Evolutionary conservation across 2,888 invertebrate species (phyloP).

Genomic region (Dynastes hyllus): DNA sequence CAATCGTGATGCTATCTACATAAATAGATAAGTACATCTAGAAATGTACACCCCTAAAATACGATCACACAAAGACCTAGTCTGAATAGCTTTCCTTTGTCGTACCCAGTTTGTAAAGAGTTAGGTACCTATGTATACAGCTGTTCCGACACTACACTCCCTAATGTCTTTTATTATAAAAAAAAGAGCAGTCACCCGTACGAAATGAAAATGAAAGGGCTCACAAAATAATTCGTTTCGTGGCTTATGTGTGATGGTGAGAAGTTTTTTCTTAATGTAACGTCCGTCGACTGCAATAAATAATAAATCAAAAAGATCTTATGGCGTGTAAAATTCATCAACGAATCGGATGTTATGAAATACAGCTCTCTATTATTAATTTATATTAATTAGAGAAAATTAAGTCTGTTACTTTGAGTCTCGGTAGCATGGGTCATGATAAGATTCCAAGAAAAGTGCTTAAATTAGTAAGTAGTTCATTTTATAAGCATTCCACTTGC

Average conservation of each 20-base stretch:
- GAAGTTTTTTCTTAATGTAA: no score
- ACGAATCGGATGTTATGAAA: no score
- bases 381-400: no score
- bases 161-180: conserved; percentile 32
- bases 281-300: not conserved
- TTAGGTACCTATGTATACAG: conserved; percentile 13
- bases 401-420: no score
- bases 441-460: no score
- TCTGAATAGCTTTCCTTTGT: conserved; percentile 21
- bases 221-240: conserved; percentile 31
- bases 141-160: conserved; percentile 2
- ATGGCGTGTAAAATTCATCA: no score
- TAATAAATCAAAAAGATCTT: not conserved
- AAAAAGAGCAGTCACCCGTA: conserved; percentile 35
- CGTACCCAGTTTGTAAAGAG: not conserved
- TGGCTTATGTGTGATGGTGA: not conserved
- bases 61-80: conserved; percentile 24
- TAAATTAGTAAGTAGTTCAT: no score
- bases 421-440: no score
- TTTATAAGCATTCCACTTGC: no score
- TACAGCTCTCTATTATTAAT: no score
- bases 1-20: not conserved
- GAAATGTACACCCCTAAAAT: conserved; percentile 21
- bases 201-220: conserved; percentile 28
- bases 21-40: not conserved